Conservation (phyloP, 1,140 invertebrate genomes). For the Anadara kagoshimensis region DNA sequence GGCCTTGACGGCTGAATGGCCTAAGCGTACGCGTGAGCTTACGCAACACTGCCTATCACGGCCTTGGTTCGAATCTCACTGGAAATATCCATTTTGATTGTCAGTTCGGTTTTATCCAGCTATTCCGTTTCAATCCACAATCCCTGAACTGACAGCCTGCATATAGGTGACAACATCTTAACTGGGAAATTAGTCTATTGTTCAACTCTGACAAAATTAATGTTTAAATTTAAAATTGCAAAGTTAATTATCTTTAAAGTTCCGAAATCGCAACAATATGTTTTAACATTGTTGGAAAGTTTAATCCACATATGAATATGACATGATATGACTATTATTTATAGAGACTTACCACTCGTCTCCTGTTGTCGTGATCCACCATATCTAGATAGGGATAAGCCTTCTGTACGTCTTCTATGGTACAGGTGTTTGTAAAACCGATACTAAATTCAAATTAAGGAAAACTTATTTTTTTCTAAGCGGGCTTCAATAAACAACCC, state of each 20-base stretch:
- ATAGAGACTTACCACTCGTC: constrained; percentile 68
- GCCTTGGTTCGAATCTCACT: neutral
- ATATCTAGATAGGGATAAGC: constrained; percentile 82
- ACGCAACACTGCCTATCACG: neutral
- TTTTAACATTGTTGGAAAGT: neutral
- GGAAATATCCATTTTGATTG: neutral
- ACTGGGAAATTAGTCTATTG: no score
- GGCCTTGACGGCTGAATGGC: neutral
- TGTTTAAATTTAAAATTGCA: no score
- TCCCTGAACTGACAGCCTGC: no score
- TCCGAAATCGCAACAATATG: no score
- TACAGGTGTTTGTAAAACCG: constrained; percentile 81
- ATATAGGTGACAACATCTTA: no score
- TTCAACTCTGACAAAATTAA: no score
- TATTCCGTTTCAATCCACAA: neutral
- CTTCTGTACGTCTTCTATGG: constrained; percentile 78
- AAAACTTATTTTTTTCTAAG: no score
- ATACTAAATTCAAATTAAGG: constrained; percentile 72
- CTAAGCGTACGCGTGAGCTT: neutral
- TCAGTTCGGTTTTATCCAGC: neutral
- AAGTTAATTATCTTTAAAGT: no score
- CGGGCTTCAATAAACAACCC: no score
- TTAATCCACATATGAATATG: neutral
- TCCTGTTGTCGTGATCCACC: constrained; percentile 80
- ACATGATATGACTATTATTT: neutral